Evolutionary conservation across 2,797 vertebrate species (phyloP), one percentile per base, ranked within the genome.

Genomic region (Pangasius djambal): DNA sequence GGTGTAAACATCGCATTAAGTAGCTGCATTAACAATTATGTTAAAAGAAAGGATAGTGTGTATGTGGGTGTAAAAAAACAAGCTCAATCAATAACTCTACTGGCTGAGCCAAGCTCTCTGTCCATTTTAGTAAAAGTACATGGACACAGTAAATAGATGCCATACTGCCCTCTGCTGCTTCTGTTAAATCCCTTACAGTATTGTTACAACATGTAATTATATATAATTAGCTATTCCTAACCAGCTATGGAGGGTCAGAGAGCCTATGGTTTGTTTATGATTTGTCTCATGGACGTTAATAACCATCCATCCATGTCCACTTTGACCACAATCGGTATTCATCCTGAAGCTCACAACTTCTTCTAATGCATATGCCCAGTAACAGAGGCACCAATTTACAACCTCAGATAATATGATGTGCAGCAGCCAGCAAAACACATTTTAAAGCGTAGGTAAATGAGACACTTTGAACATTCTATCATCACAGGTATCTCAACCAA

Each of bases 101-200:
- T 79, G 59, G 20, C 44, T 72, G 22, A 88, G 16, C 15, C 40
- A 9, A 63, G 37, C 40, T 37, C 34, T 78, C 44, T 37, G 40
- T 37, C 8, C 57, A 44, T 85, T 61, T 57, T 31, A 67, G 20
- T 59, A 67, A 57, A n/a, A 48, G 67, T n/a, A 20, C 83, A 78
- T 50, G 28, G 25, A 18, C 52, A 59, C 18, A 85, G 25, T 89
- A 40, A 48, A 40, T 25, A 91, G 69, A 91, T 52, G 44, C 61
- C 87, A 91, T 82, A 89, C 90, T 92, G 91, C 89, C 92, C 89
- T 90, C 92, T 92, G 81, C 87, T 92, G 92, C 85, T 67, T 85
- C 69, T n/a, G 31, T 50, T 86, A 83, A 57, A 75, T 44, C 28
- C n/a, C 22, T 79, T 61, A 15, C 74, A 59, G 25, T 57, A 8